Base-by-base conservation (phyloP, 2,888 invertebrate species). In the Synanthedon formicaeformis region DNA sequence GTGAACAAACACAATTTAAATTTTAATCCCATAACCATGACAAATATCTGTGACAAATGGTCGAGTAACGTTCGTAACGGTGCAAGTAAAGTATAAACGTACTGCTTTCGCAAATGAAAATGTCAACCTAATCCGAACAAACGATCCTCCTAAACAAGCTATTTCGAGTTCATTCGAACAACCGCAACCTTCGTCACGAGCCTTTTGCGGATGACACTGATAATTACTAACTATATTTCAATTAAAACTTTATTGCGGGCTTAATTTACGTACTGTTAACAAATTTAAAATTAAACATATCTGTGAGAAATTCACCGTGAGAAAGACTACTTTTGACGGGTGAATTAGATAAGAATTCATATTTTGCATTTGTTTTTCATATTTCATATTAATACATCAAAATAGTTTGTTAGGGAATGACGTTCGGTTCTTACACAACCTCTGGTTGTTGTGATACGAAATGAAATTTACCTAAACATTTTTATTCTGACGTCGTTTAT, bases 61-160 rank as follows among this genome's bases (percentile, higher is more conserved):
- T 34, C 34, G 10, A 6, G 6, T 34, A 34, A 34, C 10, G 34
- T 34, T 34, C 34, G 34, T 34, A 45, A 45, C 45, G 45, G 34
- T 34, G 34, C 45, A 13, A 45, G 45, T n/a, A 34, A 45, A 45
- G 45, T 45, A 14, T n/a, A n/a, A 14, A 45, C 6, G 45, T 45
- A 45, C 13, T 58, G 60, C 60, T 60, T 57, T 56, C 54, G 58
- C 64, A 61, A 69, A 67, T 67, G 60, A 63, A 58, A 67, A 65
- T 70, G 72, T 73, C 73, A 66, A 58, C 59, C 56, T 73, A 74
- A 74, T 74, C 62, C 63, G 58, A 55, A 73, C 62, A 66, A 69
- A 74, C 65, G 65, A 59, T 60, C 58, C 23, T 18, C 23, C 49
- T 49, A 49, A 49, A 49, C 49, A 45, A 41, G 27, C 23, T 40